Conservation (phyloP, 2,113 vertebrate species). For the Rutilus rutilus region DNA sequence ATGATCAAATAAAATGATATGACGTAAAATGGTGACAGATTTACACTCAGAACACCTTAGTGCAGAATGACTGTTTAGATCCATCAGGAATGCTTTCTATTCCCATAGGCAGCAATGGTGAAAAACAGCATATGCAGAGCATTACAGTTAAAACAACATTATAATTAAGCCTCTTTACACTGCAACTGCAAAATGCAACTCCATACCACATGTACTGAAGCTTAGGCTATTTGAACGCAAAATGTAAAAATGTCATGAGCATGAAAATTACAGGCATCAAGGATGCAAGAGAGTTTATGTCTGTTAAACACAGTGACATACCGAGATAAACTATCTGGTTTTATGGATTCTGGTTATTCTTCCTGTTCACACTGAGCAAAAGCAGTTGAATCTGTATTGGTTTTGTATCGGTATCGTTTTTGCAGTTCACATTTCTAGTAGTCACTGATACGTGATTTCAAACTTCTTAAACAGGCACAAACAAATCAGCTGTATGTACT, state of each 20-base stretch:
- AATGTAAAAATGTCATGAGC: constrained; percentile 37
- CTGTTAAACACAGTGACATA: constrained; percentile 75
- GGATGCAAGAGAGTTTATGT: constrained; percentile 64
- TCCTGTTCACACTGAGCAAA: constrained; percentile 60
- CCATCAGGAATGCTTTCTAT: constrained; percentile 64
- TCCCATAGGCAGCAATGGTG: constrained; percentile 75
- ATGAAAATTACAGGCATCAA: constrained; percentile 59
- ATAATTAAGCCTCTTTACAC: constrained; percentile 64
- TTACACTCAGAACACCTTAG: constrained; percentile 57
- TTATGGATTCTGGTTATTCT: constrained; percentile 50
- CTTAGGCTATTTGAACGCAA: constrained; percentile 41
- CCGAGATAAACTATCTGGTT: constrained; percentile 59
- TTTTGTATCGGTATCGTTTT: not conserved
- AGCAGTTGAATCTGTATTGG: not conserved
- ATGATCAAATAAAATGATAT: not conserved
- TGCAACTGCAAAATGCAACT: constrained; percentile 64
- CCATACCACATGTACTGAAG: constrained; percentile 46
- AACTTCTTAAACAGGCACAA: not conserved
- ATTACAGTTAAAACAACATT: constrained; percentile 66
- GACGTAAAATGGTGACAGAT: constrained; percentile 6
- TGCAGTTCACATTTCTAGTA: not conserved
- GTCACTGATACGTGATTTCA: not conserved
- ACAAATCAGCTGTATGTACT: not conserved
- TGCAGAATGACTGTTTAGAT: constrained; percentile 66
- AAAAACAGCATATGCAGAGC: constrained; percentile 72